A percentile compares a stretch with the other conserved stretches of the same genome.
Conservation (phyloP, 2,113 vertebrate species). For the Thamnophis sirtalis region DNA sequence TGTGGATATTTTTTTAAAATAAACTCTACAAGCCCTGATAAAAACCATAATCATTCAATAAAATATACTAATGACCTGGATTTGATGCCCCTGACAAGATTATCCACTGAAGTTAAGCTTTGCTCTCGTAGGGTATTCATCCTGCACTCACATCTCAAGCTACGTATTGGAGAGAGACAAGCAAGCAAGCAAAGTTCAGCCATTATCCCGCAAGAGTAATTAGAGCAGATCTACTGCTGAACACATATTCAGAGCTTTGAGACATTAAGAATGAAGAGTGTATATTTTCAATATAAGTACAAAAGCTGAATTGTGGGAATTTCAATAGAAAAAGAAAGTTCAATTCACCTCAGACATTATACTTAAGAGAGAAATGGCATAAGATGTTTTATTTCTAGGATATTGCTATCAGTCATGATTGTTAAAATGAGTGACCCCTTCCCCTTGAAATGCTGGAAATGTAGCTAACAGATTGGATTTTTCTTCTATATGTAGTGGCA, state of each 20-base stretch:
- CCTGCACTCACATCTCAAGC: background rate
- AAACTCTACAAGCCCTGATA: background rate
- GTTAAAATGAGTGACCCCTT: background rate
- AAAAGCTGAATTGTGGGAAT: background rate
- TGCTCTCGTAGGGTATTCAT: background rate
- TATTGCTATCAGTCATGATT: background rate
- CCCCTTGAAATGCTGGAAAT: background rate
- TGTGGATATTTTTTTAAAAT: background rate
- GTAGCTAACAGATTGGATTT: background rate
- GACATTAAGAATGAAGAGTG: background rate
- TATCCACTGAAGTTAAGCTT: background rate
- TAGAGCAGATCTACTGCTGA: background rate
- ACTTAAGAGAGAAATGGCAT: background rate
- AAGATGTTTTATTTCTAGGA: background rate
- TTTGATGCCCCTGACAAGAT: background rate
- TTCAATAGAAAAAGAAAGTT: background rate
- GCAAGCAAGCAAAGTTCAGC: background rate
- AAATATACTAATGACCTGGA: background rate
- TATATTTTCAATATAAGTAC: background rate
- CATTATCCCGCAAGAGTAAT: background rate
- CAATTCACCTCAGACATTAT: background rate
- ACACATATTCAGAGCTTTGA: background rate
- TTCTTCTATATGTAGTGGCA: background rate
- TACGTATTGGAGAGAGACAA: background rate
- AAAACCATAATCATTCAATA: background rate